Evolutionary conservation across 2,797 vertebrate species (phyloP), one percentile per base, ranked within the genome.

Genomic region (Enteromius anoplus): DNA sequence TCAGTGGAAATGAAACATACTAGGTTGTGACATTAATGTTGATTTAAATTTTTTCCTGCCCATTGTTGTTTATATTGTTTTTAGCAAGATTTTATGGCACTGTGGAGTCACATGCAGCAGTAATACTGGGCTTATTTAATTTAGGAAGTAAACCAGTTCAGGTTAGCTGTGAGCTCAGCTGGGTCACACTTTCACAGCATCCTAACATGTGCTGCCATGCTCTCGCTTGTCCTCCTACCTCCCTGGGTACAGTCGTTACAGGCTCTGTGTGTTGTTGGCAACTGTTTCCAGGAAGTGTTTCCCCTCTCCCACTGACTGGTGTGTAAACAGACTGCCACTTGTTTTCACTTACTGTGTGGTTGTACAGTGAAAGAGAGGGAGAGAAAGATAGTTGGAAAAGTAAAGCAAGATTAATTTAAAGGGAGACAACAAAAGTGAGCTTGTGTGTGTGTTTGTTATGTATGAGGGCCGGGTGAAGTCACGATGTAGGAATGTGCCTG

Each of bases 221-320:
- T 62, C n/a, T 71, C 14, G 0, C 58, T 75, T 51, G 37, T 83
- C 72, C 88, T 70, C 60, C 70, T 72, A 72, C 78, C 60, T 87
- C 84, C 82, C 78, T 80, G 9, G 40, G n/a, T 75, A 64, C 32
- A 80, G 72, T 55, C 19, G 15, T 83, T 65, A 71, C 17, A 71
- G 87, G 78, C 80, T 53, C 29, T 65, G 76, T 83, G 88, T 93
- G 92, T 94, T 95, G 93, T 92, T 94, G 92, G 93, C 93, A 92
- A 94, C 93, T 0, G 92, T 95, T 88, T 94, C 94, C 93, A 95
- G 94, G 94, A 95, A 95, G 94, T 93, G 93, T 94, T 91, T 93
- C 94, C 94, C 93, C 86, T 92, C 89, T 88, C 88, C 87, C 88
- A 84, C 75, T 85, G 89, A 88, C 89, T 90, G 86, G 88, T 80